phyloP scores from a whole-genome alignment of 2,888 invertebrate species.

The Cancer borealis region DNA sequence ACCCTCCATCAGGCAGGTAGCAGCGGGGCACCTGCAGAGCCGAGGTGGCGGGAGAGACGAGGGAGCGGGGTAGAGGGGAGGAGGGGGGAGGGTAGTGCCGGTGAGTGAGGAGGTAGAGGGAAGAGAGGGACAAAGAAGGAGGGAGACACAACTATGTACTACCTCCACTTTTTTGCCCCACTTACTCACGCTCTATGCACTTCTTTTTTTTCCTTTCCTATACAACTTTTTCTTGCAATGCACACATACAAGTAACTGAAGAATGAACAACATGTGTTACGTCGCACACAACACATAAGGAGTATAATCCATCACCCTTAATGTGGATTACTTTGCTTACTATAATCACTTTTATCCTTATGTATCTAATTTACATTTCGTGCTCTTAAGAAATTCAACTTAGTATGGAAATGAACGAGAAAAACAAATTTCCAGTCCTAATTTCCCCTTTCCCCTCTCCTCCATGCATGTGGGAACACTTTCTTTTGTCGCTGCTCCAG shows the following conservation, averaged over 20 bases:
- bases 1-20: neutral
- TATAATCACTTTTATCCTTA: neutral
- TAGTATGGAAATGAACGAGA: neutral
- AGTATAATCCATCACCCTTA: neutral
- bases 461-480: neutral
- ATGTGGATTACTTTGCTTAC: neutral
- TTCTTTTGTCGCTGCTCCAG: neutral
- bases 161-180: neutral
- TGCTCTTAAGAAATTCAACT: neutral
- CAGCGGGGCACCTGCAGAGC: neutral
- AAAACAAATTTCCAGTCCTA: neutral
- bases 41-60: neutral
- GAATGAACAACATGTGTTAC: neutral
- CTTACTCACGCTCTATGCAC: constrained; percentile 15
- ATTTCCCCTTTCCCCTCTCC: neutral
- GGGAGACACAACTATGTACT: neutral
- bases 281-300: neutral
- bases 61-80: neutral
- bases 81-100: neutral
- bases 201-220: neutral
- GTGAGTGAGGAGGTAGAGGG: neutral
- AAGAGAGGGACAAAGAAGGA: constrained; percentile 30
- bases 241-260: neutral
- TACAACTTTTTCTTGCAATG: neutral
- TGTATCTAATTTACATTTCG: neutral